These are phyloP conservation scores for Drosophila takahashii DNA, from an alignment of 1,140 invertebrate species.

Conservation along the genomic window DNA sequence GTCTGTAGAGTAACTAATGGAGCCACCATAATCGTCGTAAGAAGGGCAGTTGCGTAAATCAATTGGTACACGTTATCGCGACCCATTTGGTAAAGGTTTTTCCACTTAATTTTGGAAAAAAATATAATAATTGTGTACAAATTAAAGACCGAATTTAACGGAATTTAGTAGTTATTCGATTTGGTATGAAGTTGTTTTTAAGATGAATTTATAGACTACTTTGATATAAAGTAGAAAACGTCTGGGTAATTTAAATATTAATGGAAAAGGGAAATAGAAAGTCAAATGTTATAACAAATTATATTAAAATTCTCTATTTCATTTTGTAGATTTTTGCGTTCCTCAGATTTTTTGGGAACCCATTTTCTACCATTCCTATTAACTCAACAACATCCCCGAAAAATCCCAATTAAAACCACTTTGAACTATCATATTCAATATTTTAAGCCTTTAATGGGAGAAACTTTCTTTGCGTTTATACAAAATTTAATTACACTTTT, in stretches of 20 bases:
- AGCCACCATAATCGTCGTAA: neutral
- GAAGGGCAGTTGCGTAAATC: slow-evolving; percentile 3
- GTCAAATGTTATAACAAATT: too few species aligned
- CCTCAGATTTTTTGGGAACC: too few species aligned
- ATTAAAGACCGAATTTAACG: neutral
- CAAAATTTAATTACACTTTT: slow-evolving; percentile 72
- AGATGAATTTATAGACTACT: neutral
- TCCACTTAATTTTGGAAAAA: neutral
- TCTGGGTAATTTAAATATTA: too few species aligned
- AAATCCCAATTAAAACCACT: neutral
- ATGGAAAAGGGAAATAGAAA: too few species aligned
- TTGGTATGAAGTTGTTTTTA: neutral
- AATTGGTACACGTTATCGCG: neutral
- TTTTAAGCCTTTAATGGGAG: slow-evolving; percentile 73
- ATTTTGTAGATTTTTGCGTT: too few species aligned
- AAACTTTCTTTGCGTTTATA: slow-evolving; percentile 65
- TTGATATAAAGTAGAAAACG: neutral
- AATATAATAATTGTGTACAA: too few species aligned
- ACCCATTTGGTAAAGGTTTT: neutral
- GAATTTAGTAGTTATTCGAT: too few species aligned
- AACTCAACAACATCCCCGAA: neutral
- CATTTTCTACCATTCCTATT: too few species aligned
- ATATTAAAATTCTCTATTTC: too few species aligned
- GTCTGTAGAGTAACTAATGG: neutral
- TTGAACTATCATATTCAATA: slow-evolving; percentile 56